phyloP scores from a whole-genome alignment of 2,888 invertebrate genomes.

The Anoplius nigerrimus region DNA sequence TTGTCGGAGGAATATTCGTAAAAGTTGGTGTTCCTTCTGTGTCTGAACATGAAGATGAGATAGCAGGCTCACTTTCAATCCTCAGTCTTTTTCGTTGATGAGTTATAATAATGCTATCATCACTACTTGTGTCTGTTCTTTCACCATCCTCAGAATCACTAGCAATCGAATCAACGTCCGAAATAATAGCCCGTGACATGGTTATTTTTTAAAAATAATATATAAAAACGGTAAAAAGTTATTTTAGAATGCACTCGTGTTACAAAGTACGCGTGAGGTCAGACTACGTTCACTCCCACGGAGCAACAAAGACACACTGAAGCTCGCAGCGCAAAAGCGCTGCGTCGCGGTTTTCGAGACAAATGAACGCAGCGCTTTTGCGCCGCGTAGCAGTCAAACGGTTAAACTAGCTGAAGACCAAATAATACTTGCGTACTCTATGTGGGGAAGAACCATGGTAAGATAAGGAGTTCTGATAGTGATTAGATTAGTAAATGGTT shows the following conservation, averaged over 20 bases:
- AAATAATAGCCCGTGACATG: constrained; percentile 24
- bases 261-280: constrained; percentile 21
- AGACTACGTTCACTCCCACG: constrained; percentile 26
- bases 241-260: constrained; percentile 22
- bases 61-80: constrained; percentile 22
- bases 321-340: constrained; percentile 17
- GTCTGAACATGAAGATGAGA: too few relatives aligned
- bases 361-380: constrained; percentile 19
- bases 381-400: constrained; percentile 23
- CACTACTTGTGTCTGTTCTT: constrained; percentile 23
- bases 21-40: too few relatives aligned
- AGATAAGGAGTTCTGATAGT: too few relatives aligned
- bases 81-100: constrained; percentile 16
- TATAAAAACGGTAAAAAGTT: constrained; percentile 17
- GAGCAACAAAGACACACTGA: constrained; percentile 25
- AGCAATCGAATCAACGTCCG: constrained; percentile 23
- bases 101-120: constrained; percentile 24
- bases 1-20: too few relatives aligned
- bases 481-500: too few relatives aligned
- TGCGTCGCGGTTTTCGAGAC: constrained; percentile 14
- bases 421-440: too few relatives aligned
- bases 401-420: too few relatives aligned
- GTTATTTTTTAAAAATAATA: constrained; percentile 23
- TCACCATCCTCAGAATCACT: constrained; percentile 25
- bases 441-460: too few relatives aligned